A percentile compares a stretch with the other conserved stretches of the same genome.
Conservation (phyloP, 2,888 invertebrate genomes). For the Gortyna flavago region DNA sequence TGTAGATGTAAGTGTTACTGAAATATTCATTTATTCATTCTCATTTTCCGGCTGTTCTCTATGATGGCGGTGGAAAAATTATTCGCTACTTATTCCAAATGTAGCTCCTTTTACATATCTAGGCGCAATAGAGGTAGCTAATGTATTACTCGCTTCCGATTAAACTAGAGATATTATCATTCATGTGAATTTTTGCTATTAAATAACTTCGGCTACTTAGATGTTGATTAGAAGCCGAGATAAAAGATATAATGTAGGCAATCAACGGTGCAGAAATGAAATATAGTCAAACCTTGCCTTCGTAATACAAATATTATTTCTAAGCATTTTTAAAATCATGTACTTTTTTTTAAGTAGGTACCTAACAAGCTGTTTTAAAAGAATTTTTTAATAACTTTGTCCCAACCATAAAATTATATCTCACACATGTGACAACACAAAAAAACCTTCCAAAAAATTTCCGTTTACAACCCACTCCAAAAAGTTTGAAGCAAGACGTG, state of each 20-base stretch:
- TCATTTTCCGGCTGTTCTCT: constrained; percentile 68
- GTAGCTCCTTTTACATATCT: constrained; percentile 65
- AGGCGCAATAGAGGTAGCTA: constrained; percentile 47
- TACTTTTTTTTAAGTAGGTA: not conserved
- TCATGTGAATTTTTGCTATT: not conserved
- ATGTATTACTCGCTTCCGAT: constrained; percentile 49
- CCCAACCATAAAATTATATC: constrained; percentile 23
- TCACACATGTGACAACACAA: constrained; percentile 23
- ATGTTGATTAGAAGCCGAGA: not conserved
- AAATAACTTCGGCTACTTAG: not conserved
- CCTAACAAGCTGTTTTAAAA: not conserved
- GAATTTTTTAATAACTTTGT: constrained; percentile 2
- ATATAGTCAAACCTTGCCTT: not conserved
- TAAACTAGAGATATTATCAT: constrained; percentile 35
- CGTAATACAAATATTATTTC: not conserved
- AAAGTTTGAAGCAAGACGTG: constrained; percentile 52
- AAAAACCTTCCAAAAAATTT: constrained; percentile 40
- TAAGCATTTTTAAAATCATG: not conserved
- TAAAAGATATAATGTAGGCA: not conserved
- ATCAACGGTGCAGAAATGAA: too few relatives aligned
- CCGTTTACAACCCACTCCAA: constrained; percentile 40
- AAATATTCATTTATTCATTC: constrained; percentile 71
- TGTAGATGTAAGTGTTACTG: constrained; percentile 63
- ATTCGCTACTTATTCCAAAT: constrained; percentile 67
- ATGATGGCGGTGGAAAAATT: constrained; percentile 68